Conservation (phyloP, 2,888 invertebrate species). For the Zygaena filipendulae region DNA sequence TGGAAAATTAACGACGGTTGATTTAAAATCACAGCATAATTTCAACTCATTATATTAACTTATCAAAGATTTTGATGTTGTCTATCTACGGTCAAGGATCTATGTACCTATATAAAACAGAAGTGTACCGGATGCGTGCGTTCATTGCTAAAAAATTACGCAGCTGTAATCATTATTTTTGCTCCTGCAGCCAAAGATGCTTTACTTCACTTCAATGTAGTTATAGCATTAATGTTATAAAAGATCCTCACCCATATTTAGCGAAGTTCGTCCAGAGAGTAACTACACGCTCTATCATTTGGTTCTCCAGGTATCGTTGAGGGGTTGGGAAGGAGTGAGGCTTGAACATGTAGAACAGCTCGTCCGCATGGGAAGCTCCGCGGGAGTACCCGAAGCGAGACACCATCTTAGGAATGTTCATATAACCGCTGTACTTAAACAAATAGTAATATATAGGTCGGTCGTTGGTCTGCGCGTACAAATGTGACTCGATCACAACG, state of each 20-base stretch:
- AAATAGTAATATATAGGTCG: slow-evolving; percentile 51
- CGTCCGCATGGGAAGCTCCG: slow-evolving; percentile 56
- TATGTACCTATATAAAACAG: no score
- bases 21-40: no score
- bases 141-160: no score
- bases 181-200: no score
- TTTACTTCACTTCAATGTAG: no score
- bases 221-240: not conserved
- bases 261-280: slow-evolving; percentile 60
- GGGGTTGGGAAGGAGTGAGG: slow-evolving; percentile 45
- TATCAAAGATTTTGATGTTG: no score
- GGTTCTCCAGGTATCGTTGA: slow-evolving; percentile 33
- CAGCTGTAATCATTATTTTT: no score
- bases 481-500: slow-evolving; percentile 37
- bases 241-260: slow-evolving; percentile 41
- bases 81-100: no score
- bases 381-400: slow-evolving; percentile 30
- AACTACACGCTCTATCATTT: slow-evolving; percentile 45
- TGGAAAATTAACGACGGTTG: slow-evolving; percentile 23
- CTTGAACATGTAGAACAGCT: slow-evolving; percentile 54
- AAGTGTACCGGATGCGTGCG: no score
- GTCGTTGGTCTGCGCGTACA: slow-evolving; percentile 37
- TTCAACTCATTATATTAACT: no score
- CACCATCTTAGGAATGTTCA: slow-evolving; percentile 49
- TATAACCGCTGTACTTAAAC: slow-evolving; percentile 45